Conservation (phyloP, 2,888 invertebrate genomes). For the Auanema freiburgensis region DNA sequence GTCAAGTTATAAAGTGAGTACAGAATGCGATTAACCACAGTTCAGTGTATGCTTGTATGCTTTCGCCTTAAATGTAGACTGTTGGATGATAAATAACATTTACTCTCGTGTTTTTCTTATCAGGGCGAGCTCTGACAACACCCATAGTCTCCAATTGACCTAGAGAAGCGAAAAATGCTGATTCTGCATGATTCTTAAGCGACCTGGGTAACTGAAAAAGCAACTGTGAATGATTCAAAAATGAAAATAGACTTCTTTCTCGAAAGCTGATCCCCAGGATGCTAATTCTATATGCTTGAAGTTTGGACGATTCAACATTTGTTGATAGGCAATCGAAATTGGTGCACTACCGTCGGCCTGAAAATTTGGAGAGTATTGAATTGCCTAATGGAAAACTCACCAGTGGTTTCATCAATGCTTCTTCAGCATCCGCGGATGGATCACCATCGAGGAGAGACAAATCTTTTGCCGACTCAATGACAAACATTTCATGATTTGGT, state of each 20-base stretch:
- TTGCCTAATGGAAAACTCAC: neutral
- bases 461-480: slow-evolving; percentile 5
- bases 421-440: slow-evolving; percentile 10
- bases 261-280: slow-evolving; percentile 13
- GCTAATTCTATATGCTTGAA: slow-evolving; percentile 10
- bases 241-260: slow-evolving; percentile 7
- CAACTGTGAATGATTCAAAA: neutral
- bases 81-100: slow-evolving; percentile 14
- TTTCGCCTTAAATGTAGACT: neutral
- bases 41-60: neutral
- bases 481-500: slow-evolving; percentile 2
- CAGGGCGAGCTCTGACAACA: slow-evolving; percentile 2
- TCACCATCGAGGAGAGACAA: slow-evolving; percentile 8
- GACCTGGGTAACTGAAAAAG: neutral
- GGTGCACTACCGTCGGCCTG: slow-evolving; percentile 10
- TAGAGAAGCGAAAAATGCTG: slow-evolving; percentile 22
- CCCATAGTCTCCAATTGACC: slow-evolving; percentile 26
- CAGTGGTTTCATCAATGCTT: slow-evolving; percentile 1
- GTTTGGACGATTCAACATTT: slow-evolving; percentile 13
- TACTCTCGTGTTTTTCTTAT: slow-evolving; percentile 10
- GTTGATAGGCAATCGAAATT: slow-evolving; percentile 9
- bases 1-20: neutral
- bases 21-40: neutral
- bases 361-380: neutral
- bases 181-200: neutral